These are phyloP conservation scores for Buphagus erythrorhynchus DNA, from an alignment of 2,797 vertebrate species.

Conservation along the genomic window DNA sequence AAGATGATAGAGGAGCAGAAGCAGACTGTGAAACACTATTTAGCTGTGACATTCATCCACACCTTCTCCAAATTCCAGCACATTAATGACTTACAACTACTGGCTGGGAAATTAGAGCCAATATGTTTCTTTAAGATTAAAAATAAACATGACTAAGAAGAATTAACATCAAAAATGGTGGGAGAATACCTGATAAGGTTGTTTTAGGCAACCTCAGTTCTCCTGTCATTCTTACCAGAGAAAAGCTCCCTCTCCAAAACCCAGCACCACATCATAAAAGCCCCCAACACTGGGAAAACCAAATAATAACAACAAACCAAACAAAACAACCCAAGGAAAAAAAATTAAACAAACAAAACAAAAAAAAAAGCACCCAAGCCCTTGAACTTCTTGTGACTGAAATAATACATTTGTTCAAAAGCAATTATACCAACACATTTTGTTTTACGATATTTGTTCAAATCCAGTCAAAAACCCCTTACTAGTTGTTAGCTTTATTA, in stretches of 20 bases:
- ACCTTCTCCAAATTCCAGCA: background rate
- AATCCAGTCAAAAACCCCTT: background rate
- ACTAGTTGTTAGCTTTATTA: background rate
- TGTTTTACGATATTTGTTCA: background rate
- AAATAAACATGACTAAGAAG: background rate
- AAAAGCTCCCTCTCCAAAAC: fast-evolving
- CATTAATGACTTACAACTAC: background rate
- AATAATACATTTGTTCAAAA: background rate
- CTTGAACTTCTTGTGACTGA: background rate
- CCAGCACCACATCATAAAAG: background rate
- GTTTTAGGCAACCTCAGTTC: background rate
- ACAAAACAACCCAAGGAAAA: background rate
- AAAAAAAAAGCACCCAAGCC: background rate
- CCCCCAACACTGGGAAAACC: background rate
- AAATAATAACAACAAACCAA: background rate
- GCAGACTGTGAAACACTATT: background rate
- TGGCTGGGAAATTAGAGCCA: background rate
- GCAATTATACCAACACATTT: background rate
- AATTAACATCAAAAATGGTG: background rate
- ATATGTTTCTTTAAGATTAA: background rate
- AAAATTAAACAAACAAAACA: background rate
- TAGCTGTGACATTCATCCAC: background rate
- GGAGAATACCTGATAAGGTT: background rate
- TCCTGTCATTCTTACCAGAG: background rate
- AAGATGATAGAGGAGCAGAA: background rate